These are phyloP conservation scores for Atta colombica DNA, from an alignment of 1,140 invertebrate genomes.

Conservation along the genomic window DNA sequence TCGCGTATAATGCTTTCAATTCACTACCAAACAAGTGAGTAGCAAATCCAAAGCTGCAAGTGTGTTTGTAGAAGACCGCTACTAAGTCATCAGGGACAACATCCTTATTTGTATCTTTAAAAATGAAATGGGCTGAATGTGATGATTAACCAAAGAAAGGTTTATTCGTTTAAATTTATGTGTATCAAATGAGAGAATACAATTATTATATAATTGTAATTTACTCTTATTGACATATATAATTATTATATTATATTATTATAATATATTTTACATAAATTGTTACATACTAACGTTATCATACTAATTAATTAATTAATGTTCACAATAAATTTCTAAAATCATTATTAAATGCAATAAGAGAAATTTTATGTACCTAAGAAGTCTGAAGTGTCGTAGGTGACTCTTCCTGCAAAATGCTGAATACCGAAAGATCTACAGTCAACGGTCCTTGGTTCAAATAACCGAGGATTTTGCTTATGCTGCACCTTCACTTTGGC, in stretches of 20 bases:
- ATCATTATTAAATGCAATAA: constrained; percentile 3
- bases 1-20: constrained; percentile 94
- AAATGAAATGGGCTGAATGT: constrained; percentile 14
- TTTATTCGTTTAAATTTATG: not conserved
- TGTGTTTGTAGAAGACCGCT: constrained; percentile 96
- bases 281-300: not conserved
- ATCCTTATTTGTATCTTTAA: constrained; percentile 95
- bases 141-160: not conserved
- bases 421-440: constrained; percentile 95
- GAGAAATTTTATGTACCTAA: constrained; percentile 86
- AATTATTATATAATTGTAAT: no score
- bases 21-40: constrained; percentile 97
- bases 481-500: constrained; percentile 95
- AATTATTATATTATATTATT: not conserved
- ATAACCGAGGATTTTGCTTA: constrained; percentile 91
- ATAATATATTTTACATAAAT: not conserved
- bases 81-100: constrained; percentile 96
- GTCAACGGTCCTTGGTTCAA: constrained; percentile 92
- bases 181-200: not conserved
- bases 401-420: constrained; percentile 96
- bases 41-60: constrained; percentile 97
- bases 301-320: not conserved
- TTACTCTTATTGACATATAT: no score
- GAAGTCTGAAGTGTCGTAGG: constrained; percentile 96
- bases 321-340: not conserved